These are phyloP conservation scores for Hyaena hyaena DNA, from an alignment of 2,113 vertebrate genomes.

Conservation along the genomic window DNA sequence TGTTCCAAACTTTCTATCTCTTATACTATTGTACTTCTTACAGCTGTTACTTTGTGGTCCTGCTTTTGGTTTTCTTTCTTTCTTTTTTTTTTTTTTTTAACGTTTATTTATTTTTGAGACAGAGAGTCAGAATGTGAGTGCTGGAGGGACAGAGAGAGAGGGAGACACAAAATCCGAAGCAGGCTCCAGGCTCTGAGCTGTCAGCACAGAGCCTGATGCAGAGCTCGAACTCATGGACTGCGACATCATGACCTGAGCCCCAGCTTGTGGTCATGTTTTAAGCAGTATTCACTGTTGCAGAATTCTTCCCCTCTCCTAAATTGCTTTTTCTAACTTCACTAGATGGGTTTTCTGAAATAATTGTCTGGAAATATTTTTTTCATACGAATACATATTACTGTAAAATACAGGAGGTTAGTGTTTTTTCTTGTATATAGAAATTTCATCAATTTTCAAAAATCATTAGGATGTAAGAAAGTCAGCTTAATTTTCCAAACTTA, in stretches of 20 bases:
- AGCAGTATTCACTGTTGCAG: not conserved
- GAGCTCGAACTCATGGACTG: too few species aligned
- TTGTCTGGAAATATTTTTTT: not conserved
- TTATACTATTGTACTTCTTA: not conserved
- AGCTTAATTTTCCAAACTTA: not conserved
- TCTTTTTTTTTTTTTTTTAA: too few species aligned
- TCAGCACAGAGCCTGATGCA: too few species aligned
- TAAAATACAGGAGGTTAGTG: not conserved
- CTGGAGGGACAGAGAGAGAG: too few species aligned
- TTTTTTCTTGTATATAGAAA: not conserved
- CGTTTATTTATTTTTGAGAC: too few species aligned
- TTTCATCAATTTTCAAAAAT: conserved; percentile 2
- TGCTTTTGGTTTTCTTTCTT: not conserved
- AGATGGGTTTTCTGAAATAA: not conserved
- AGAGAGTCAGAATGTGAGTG: too few species aligned
- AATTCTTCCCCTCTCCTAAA: not conserved
- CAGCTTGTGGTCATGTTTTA: not conserved
- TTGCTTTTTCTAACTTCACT: not conserved
- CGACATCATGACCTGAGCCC: too few species aligned
- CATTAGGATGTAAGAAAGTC: not conserved
- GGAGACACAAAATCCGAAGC: too few species aligned
- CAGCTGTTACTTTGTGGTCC: not conserved
- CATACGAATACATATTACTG: not conserved
- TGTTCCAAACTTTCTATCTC: not conserved
- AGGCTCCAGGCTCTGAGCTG: too few species aligned